Base-by-base conservation (phyloP, 2,113 vertebrate genomes). In the Astatoreochromis straeleni region DNA sequence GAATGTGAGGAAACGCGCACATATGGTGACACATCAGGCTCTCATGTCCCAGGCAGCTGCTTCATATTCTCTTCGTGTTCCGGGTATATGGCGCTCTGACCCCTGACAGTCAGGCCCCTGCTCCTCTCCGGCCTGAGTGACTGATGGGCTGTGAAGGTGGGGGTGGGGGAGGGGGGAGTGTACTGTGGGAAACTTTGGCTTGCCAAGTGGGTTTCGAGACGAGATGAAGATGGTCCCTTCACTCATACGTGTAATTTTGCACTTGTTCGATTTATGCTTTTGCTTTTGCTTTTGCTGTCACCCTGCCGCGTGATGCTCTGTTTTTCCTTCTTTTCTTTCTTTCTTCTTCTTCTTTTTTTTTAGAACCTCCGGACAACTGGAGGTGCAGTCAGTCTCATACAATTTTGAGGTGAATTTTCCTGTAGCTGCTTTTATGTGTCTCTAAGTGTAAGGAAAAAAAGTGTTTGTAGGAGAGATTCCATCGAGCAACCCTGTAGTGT, bases 51-150 rank as follows among this genome's bases (percentile, higher is more conserved):
- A 19, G 89, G 88, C 93, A 93, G 93, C 95, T 95, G 93, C 93
- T 95, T 95, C 91, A 83, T 92, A 94, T 95, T 95, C 94, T 90
- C 88, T 65, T 79, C 87, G 29, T 94, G 93, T 87, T 92, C 86
- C 12, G 84, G 42, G 75, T 86, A 49, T 63, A 63, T n/a, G 58
- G 58, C 17, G 91, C 88, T 5, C 86, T 95, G 95, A 94, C 92
- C 92, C 92, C 89, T 88, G 89, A 91, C 87, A 85, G 83, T 89
- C 88, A 49, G 73, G 70, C 82, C 88, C 85, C 86, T 85, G 42
- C 82, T 87, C 87, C 84, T 86, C 93, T 79, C 87, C 35, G 73
- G 85, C 88, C 88, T 93, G 91, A 93, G 93, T 92, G 92, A 92
- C 93, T 92, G 92, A 92, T 94, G 90, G 87, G 91, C 91, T 92